A percentile compares a stretch with the other conserved stretches of the same genome.
These are phyloP conservation scores for Caenorhabditis becei DNA, from an alignment of 2,888 invertebrate species.

Conservation along the genomic window DNA sequence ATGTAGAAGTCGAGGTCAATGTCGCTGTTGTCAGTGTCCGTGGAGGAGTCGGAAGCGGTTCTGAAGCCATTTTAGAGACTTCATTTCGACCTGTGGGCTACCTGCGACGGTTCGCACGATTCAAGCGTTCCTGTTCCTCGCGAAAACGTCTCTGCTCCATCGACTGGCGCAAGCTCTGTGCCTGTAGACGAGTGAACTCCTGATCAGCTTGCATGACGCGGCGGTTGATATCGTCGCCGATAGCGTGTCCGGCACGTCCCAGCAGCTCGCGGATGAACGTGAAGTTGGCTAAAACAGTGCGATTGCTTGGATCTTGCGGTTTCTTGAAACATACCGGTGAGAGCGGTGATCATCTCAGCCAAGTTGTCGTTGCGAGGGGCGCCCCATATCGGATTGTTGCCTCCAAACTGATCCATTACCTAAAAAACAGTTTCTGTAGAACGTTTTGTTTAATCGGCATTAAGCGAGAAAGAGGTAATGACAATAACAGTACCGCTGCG, in stretches of 20 bases:
- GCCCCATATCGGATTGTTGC: neutral
- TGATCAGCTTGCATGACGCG: conserved; percentile 4
- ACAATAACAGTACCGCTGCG: no score
- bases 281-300: conserved; percentile 19
- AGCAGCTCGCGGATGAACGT: neutral
- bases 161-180: conserved; percentile 16
- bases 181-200: conserved; percentile 31
- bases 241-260: neutral
- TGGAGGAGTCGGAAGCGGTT: conserved; percentile 29
- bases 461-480: no score
- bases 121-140: conserved; percentile 1
- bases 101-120: no score
- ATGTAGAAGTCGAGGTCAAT: conserved; percentile 19
- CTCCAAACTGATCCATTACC: neutral
- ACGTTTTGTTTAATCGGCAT: no score
- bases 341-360: neutral
- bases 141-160: conserved; percentile 10
- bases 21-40: conserved; percentile 26
- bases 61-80: conserved; percentile 15
- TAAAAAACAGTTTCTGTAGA: neutral
- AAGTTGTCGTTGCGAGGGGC: neutral
- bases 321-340: neutral
- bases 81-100: no score
- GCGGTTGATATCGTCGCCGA: neutral
- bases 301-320: no score